Evolutionary conservation across 2,113 vertebrate genomes (phyloP).

Genomic region (Furnarius figulus): DNA sequence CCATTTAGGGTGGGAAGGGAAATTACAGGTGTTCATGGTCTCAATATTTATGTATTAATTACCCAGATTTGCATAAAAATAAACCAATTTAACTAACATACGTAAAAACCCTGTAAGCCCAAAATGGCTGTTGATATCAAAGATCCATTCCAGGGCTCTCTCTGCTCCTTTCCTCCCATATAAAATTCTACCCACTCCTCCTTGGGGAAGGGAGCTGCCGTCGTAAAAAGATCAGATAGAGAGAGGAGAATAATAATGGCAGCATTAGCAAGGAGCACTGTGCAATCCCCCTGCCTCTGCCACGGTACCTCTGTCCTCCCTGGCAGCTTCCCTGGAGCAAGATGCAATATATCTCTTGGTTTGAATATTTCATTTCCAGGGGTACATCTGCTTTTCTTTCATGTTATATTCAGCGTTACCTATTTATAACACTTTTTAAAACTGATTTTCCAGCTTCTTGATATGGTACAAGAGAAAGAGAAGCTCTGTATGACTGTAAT

Average conservation of each 20-base stretch:
- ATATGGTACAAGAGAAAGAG: not conserved
- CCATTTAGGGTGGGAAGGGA: not conserved
- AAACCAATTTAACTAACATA: not conserved
- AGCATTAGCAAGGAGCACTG: slow-evolving; percentile 33
- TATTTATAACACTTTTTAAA: slow-evolving; percentile 49
- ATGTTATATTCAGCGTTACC: slow-evolving; percentile 55
- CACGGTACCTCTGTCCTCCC: not conserved
- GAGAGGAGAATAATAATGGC: slow-evolving; percentile 45
- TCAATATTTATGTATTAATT: slow-evolving; percentile 18
- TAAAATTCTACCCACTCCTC: not conserved
- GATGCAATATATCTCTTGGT: slow-evolving; percentile 37
- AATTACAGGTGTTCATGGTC: not conserved
- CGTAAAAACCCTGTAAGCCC: not conserved
- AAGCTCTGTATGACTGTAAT: not conserved
- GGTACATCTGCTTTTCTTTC: slow-evolving; percentile 52
- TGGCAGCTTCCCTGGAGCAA: slow-evolving; percentile 46
- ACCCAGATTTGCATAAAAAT: not conserved
- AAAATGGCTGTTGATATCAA: slow-evolving; percentile 4
- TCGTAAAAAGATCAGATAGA: not conserved
- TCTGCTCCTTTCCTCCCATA: not conserved
- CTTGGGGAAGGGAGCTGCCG: not conserved
- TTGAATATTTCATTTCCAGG: slow-evolving; percentile 56
- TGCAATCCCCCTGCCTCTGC: not conserved
- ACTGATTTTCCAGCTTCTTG: slow-evolving; percentile 31
- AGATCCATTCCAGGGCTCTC: not conserved